phyloP scores from a whole-genome alignment of 2,888 invertebrate genomes.

The Eupeodes latifasciatus region DNA sequence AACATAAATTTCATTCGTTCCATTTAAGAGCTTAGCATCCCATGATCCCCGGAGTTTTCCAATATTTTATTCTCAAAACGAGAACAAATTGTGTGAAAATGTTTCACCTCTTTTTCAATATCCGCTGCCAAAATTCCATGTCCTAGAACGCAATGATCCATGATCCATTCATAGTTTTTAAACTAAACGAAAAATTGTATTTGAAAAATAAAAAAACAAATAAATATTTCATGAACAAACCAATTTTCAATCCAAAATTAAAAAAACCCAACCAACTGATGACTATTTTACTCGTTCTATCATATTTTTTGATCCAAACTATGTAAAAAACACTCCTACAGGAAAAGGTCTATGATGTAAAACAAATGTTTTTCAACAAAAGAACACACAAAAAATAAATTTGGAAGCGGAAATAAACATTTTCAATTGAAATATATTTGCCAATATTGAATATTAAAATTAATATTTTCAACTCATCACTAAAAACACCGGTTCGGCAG shows the following conservation, averaged over 20 bases:
- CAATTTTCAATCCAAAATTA: background rate
- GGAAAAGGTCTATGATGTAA: background rate
- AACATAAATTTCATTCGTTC: background rate
- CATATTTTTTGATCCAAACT: background rate
- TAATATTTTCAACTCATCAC: background rate
- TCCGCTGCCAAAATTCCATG: background rate
- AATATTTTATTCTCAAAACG: background rate
- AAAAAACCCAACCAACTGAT: background rate
- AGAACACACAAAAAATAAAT: background rate
- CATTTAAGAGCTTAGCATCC: slow-evolving; percentile 19
- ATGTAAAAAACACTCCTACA: background rate
- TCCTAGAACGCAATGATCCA: background rate
- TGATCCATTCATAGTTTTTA: background rate
- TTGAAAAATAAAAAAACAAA: background rate
- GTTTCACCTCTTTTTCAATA: background rate
- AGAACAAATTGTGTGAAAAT: slow-evolving; percentile 8
- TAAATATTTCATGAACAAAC: background rate
- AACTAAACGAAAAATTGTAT: background rate
- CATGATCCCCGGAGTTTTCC: slow-evolving; percentile 12
- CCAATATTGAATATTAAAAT: slow-evolving; percentile 29
- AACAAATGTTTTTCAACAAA: background rate
- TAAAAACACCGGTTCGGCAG: no score
- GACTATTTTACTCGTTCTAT: background rate
- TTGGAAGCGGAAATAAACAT: no score
- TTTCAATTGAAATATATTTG: slow-evolving; percentile 22